phyloP scores from a whole-genome alignment of 2,797 vertebrate species.

The Picus viridis region DNA sequence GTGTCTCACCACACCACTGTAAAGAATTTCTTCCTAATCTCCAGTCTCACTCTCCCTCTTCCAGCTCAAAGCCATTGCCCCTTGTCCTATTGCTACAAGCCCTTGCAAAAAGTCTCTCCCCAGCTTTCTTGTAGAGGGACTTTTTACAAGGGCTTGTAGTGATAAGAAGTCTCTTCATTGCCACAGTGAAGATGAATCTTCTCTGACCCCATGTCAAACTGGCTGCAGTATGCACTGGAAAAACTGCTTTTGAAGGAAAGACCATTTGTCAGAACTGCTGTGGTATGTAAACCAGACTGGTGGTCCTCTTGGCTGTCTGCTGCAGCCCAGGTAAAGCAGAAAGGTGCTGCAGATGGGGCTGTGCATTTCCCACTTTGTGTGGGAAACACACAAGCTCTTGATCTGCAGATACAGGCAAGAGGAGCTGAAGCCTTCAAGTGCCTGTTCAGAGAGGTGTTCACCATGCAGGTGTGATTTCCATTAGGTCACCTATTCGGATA shows the following conservation, averaged over 20 bases:
- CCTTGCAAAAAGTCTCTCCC: no score
- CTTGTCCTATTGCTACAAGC: no score
- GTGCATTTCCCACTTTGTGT: background rate
- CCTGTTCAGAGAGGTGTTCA: background rate
- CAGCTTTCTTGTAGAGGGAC: no score
- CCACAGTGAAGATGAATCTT: background rate
- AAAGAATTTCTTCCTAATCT: no score
- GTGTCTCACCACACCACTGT: no score
- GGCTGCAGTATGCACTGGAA: background rate
- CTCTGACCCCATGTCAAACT: background rate
- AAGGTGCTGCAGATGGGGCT: background rate
- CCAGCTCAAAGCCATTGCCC: no score
- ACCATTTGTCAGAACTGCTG: background rate
- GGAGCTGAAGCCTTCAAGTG: background rate
- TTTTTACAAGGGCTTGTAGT: no score
- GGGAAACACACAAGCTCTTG: background rate
- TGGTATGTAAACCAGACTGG: rapidly evolving
- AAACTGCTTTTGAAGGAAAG: background rate
- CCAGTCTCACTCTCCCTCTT: no score
- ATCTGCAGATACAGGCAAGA: background rate
- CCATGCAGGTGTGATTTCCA: background rate
- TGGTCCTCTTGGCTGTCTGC: background rate
- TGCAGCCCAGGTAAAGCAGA: background rate
- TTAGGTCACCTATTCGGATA: background rate
- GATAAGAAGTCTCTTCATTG: no score